Conservation (phyloP, 2,888 invertebrate genomes). For the Apocheima hispidaria region DNA sequence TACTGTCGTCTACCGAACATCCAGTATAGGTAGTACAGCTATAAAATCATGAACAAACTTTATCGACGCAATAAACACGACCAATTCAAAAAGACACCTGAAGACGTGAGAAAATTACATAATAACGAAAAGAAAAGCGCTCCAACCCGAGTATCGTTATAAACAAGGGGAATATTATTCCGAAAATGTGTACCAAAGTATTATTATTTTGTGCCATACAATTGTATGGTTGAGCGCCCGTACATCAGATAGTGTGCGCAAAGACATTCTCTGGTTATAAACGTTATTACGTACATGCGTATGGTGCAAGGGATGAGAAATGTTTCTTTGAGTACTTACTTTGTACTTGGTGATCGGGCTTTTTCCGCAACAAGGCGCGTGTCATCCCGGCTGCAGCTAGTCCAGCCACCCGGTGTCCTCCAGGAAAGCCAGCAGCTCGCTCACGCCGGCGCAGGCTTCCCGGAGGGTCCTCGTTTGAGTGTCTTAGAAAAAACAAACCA, state of each 20-base stretch:
- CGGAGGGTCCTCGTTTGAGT: too few species aligned
- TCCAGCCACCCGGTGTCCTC: too few species aligned
- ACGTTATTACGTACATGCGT: slow-evolving; percentile 43
- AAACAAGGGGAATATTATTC: slow-evolving; percentile 19
- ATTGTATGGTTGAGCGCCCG: slow-evolving; percentile 36
- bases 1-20: too few species aligned
- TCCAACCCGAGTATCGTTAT: slow-evolving; percentile 3
- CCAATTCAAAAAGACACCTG: slow-evolving; percentile 3
- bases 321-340: too few species aligned
- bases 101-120: slow-evolving; percentile 7
- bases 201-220: slow-evolving; percentile 33
- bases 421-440: too few species aligned
- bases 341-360: too few species aligned
- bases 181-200: slow-evolving; percentile 6
- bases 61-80: neutral
- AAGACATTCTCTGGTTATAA: slow-evolving; percentile 41
- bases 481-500: too few species aligned
- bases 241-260: slow-evolving; percentile 38
- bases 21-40: too few species aligned
- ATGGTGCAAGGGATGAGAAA: slow-evolving; percentile 36
- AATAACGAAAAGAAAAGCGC: slow-evolving; percentile 19
- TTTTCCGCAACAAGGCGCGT: too few species aligned
- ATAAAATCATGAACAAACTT: neutral
- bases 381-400: too few species aligned
- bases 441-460: too few species aligned